phyloP scores from a whole-genome alignment of 2,888 invertebrate species.

The Parasteatoda lunata region DNA sequence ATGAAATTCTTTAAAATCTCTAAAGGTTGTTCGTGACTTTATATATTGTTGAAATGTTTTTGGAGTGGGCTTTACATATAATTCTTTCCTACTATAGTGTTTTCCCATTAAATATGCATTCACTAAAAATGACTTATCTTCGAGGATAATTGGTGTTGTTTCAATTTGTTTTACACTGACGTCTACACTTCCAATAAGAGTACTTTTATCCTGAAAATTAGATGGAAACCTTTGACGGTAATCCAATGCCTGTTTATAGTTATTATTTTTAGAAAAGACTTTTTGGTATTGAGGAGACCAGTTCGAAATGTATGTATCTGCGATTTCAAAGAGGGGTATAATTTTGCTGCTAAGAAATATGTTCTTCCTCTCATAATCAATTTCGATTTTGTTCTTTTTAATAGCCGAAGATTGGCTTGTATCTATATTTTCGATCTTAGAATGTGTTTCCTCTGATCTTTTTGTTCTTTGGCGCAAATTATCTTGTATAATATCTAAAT shows the following conservation, averaged over 20 bases:
- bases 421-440: not conserved
- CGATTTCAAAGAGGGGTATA: slow-evolving; percentile 34
- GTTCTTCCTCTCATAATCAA: slow-evolving; percentile 48
- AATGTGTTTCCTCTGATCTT: not conserved
- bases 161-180: slow-evolving; percentile 8
- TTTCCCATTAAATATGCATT: slow-evolving; percentile 36
- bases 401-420: not conserved
- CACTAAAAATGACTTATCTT: slow-evolving; percentile 21
- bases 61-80: slow-evolving; percentile 25
- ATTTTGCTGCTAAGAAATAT: slow-evolving; percentile 48
- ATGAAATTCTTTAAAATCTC: slow-evolving; percentile 40
- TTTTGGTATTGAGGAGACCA: slow-evolving; percentile 34
- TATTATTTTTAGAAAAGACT: slow-evolving; percentile 35
- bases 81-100: slow-evolving; percentile 29
- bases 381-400: not conserved
- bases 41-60: slow-evolving; percentile 36
- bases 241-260: slow-evolving; percentile 23
- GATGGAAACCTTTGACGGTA: not conserved
- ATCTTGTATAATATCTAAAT: slow-evolving; percentile 42
- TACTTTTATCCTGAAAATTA: slow-evolving; percentile 18
- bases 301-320: slow-evolving; percentile 45
- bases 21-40: slow-evolving; percentile 30
- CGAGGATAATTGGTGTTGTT: slow-evolving; percentile 25
- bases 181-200: slow-evolving; percentile 16
- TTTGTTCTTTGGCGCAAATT: slow-evolving; percentile 4